Conservation (phyloP, 2,888 invertebrate species). For the Leptarthrus brevirostris region DNA sequence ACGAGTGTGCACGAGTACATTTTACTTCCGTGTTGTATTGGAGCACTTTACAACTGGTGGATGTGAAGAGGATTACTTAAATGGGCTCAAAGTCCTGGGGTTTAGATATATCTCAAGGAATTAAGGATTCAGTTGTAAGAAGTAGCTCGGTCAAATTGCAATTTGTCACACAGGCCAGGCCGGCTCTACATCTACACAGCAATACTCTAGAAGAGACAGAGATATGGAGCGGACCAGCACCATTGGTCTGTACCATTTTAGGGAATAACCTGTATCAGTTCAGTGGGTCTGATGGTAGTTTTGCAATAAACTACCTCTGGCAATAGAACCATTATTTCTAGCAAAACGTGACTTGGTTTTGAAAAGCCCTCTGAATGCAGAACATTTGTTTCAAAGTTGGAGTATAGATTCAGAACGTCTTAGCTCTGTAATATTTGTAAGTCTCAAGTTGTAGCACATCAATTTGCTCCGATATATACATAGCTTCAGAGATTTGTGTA, state of each 20-base stretch:
- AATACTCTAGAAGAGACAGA: not conserved
- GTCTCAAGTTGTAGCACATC: not conserved
- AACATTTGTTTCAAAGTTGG: not conserved
- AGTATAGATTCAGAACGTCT: not conserved
- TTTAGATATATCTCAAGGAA: slow-evolving; percentile 13
- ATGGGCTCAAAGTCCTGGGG: not conserved
- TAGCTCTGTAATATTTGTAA: not conserved
- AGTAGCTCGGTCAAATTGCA: slow-evolving; percentile 36
- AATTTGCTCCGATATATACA: not conserved
- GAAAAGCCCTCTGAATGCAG: not conserved
- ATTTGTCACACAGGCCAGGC: slow-evolving; percentile 35
- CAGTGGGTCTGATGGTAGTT: slow-evolving; percentile 14
- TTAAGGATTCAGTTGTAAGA: slow-evolving; percentile 44
- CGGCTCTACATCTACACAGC: not conserved
- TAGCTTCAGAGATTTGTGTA: not conserved
- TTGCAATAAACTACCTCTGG: slow-evolving; percentile 39
- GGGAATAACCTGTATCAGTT: slow-evolving; percentile 41
- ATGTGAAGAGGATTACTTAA: slow-evolving; percentile 2
- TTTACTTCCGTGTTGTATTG: not conserved
- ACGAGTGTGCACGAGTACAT: slow-evolving; percentile 33
- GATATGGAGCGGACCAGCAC: no score
- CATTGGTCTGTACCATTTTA: slow-evolving; percentile 31
- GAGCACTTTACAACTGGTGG: not conserved
- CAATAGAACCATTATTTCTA: slow-evolving; percentile 45
- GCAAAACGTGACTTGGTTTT: slow-evolving; percentile 31